phyloP scores from a whole-genome alignment of 1,140 invertebrate genomes.

The Aporrectodea caliginosa region DNA sequence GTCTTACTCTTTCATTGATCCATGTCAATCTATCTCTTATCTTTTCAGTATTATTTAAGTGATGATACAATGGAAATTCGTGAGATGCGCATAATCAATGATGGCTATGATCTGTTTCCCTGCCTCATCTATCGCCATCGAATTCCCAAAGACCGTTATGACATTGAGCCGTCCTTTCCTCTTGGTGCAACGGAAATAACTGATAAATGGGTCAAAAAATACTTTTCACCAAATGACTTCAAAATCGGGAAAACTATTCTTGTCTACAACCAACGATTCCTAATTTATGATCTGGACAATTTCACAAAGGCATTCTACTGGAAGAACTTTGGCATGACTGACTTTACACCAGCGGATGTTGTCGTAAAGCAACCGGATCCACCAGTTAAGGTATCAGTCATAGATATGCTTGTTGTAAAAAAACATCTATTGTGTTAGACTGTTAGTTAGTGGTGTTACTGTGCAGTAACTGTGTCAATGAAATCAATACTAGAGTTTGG shows the following conservation, averaged over 20 bases:
- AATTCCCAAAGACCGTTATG: slow-evolving; percentile 73
- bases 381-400: slow-evolving; percentile 54
- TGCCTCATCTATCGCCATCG: slow-evolving; percentile 60
- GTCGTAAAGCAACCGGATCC: slow-evolving; percentile 52
- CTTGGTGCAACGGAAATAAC: slow-evolving; percentile 60
- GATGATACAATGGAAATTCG: slow-evolving; percentile 56
- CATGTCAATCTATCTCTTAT: slow-evolving; percentile 58
- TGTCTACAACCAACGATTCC: slow-evolving; percentile 73
- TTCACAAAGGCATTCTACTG: slow-evolving; percentile 79
- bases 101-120: slow-evolving; percentile 51
- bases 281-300: slow-evolving; percentile 73
- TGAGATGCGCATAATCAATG: slow-evolving; percentile 44
- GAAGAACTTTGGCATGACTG: slow-evolving; percentile 58
- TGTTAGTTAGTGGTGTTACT: no score
- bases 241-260: slow-evolving; percentile 72
- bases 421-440: no score
- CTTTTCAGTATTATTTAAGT: slow-evolving; percentile 52
- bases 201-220: slow-evolving; percentile 63
- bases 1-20: no score
- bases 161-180: slow-evolving; percentile 60
- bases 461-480: no score
- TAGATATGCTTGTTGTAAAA: no score
- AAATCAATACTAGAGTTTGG: no score
- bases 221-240: slow-evolving; percentile 66
- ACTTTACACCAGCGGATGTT: slow-evolving; percentile 55